Base-by-base conservation (phyloP, 1,140 invertebrate genomes). In the Drosophila neocordata region DNA sequence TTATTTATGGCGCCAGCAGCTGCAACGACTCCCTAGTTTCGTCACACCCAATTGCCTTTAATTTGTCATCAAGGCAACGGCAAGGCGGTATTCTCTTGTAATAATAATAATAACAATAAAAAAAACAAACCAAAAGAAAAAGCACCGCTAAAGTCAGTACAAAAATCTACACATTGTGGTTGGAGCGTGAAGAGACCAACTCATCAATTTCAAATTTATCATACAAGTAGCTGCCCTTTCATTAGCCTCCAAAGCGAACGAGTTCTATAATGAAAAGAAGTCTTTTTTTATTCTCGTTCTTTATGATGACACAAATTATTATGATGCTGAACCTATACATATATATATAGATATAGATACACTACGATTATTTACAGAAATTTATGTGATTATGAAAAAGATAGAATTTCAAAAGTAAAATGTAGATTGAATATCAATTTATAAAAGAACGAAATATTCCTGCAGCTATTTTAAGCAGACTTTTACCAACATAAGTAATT, bases 131-230 rank as follows among this genome's bases (percentile, higher is more conserved):
- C 56, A 48, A 55, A 22, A 24, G 41, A 48, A 20, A 48, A 48
- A 48, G 41, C 41, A 48, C 41, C 35, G 7, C 27, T 11, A 37
- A 64, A 68, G 48, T 34, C 61, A 37, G 12, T 67, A 35, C 18
- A 56, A 69, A 59, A 64, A 56, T 64, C 52, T 18, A 37, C 9
- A 7, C 22, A 62, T 35, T 59, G 51, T 65, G 62, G 53, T 64
- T 63, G 71, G 57, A 62, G 71, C 75, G 66, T 74, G 62, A 66
- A 81, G 56, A 20, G 57, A 38, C 41, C 13, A 38, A 58, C 20
- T 44, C 76, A 79, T 72, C 69, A 78, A 81, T 78, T 79, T 76
- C 48, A 34, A 57, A 76, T 79, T 71, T 81, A 72, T 78, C 68
- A 72, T 58, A 73, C 11, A 41, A 18, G 64, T 61, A 18, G 69